Base-by-base conservation (phyloP, 1,140 invertebrate species). In the Caenorhabditis inopinata region DNA sequence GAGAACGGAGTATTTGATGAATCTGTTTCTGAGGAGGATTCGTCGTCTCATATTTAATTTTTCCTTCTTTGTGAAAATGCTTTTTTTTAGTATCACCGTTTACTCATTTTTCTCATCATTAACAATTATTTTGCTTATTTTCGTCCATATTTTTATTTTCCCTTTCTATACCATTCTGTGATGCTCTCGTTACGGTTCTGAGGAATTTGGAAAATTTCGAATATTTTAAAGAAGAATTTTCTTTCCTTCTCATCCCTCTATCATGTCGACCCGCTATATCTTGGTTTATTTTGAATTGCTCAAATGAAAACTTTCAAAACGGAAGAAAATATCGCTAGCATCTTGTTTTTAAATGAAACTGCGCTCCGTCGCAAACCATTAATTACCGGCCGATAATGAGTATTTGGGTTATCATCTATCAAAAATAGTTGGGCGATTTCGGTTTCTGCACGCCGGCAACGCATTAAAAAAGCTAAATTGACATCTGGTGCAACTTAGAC, bases 21-120 rank as follows among this genome's bases (percentile, higher is more conserved):
- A 42, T 68, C 58, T 21, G 58, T 68, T 35, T 68, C 58, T 18
- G 58, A 68, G 38, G 58, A 68, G 23, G 58, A 68, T 68, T 68
- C 58, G 11, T 68, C 58, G 27, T 68, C 58, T 68, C 58, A 68
- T 68, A 68, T 68, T 68, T 68, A 29, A 68, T 42, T 42, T 42
- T 7, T 42, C 14, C 6, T 7, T 42, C 14, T 7, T 42, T 7
- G 5, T 42, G 14, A 7, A 42, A 7, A 42, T 42, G 27, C 23
- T 6, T 25, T 16, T 68, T 68, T 68, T 68, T 68, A 68, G 58
- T 68, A 68, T 68, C 58, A 68, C n/a, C n/a, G 18, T 29, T 38
- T 68, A 68, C 58, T 68, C 58, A 68, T 16, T 68, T 68, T 21
- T 18, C 16, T 38, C 14, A n/a, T n/a, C n/a, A n/a, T n/a, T n/a